Evolutionary conservation across 2,797 vertebrate species (phyloP).

Genomic region (Carcharodon carcharias): DNA sequence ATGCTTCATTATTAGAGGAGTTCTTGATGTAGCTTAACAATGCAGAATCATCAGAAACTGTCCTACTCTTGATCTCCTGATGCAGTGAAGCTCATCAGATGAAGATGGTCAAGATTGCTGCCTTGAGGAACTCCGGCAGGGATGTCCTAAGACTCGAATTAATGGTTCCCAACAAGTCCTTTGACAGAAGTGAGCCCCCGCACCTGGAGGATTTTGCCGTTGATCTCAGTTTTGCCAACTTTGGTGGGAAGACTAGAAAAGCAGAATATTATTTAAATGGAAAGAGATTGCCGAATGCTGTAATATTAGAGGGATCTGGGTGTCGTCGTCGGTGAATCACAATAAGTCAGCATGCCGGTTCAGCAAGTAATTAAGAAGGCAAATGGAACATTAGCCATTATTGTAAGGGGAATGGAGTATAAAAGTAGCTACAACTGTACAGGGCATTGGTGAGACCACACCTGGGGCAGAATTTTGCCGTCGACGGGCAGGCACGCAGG

Average conservation of each 20-base stretch:
- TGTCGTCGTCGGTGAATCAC: not conserved
- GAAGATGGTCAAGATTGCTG: not conserved
- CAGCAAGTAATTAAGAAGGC: too few species aligned
- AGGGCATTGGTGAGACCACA: too few species aligned
- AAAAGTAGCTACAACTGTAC: too few species aligned
- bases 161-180: not conserved
- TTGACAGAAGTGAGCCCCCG: not conserved
- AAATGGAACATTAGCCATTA: too few species aligned
- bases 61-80: not conserved
- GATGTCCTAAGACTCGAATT: not conserved
- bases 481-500: too few species aligned
- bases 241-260: too few species aligned
- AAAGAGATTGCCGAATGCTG: not conserved
- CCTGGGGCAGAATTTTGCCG: too few species aligned
- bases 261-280: too few species aligned
- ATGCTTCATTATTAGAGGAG: not conserved
- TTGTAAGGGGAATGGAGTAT: too few species aligned
- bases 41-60: not conserved
- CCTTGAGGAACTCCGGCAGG: not conserved
- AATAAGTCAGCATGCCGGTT: not conserved
- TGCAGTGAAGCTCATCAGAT: not conserved
- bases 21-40: not conserved
- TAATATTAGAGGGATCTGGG: not conserved
- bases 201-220: not conserved
- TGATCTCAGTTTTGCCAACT: not conserved